Conservation (phyloP, 2,888 invertebrate genomes). For the Eubasilissa splendida region DNA sequence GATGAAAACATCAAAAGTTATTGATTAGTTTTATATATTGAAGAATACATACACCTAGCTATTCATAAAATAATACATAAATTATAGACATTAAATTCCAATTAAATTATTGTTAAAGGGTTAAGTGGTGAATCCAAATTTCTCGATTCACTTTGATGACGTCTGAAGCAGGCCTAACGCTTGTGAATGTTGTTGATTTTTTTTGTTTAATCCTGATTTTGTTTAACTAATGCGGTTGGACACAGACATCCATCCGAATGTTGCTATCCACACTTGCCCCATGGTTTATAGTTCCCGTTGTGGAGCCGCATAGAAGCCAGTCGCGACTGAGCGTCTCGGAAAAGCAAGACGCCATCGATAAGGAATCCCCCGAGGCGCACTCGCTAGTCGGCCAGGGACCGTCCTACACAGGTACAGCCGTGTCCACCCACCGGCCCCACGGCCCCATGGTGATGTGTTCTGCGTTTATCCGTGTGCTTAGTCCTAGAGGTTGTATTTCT, state of each 20-base stretch:
- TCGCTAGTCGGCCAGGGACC: slow-evolving; percentile 41
- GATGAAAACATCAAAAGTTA: no score
- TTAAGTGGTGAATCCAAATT: no score
- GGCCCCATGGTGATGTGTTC: no score
- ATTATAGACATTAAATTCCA: no score
- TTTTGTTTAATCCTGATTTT: slow-evolving; percentile 9
- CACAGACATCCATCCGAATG: slow-evolving; percentile 1
- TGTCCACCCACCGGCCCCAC: neutral
- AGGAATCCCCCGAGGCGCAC: slow-evolving; percentile 47
- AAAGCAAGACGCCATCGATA: slow-evolving; percentile 52
- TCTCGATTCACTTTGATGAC: no score
- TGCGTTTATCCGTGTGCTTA: no score
- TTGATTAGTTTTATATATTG: no score
- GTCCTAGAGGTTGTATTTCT: slow-evolving; percentile 8
- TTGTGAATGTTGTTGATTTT: slow-evolving; percentile 27
- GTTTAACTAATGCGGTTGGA: slow-evolving; percentile 11
- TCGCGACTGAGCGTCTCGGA: slow-evolving; percentile 50
- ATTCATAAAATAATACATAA: no score
- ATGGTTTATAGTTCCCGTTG: slow-evolving; percentile 53
- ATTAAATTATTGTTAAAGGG: no score
- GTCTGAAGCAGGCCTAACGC: slow-evolving; percentile 20
- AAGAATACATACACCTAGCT: no score
- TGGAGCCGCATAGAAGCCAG: slow-evolving; percentile 37
- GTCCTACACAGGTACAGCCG: slow-evolving; percentile 17
- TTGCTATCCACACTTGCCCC: slow-evolving; percentile 14